These are phyloP conservation scores for Phyto melanocephala DNA, from an alignment of 2,888 invertebrate genomes.

Conservation along the genomic window DNA sequence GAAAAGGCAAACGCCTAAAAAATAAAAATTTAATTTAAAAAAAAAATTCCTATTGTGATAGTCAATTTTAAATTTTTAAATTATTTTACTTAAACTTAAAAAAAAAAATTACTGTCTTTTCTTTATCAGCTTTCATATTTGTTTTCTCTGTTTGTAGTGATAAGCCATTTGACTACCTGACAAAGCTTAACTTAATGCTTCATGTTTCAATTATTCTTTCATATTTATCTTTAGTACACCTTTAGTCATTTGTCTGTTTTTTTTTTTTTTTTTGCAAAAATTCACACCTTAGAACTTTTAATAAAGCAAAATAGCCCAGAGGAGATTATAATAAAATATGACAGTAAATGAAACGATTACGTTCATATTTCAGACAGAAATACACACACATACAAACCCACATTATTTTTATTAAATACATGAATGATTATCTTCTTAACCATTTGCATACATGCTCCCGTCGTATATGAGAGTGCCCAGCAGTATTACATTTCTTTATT, in stretches of 20 bases:
- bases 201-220: not conserved
- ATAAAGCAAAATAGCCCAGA: conserved; percentile 2
- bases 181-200: not conserved
- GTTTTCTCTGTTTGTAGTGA: no score
- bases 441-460: conserved; percentile 17
- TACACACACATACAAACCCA: no score
- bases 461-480: conserved; percentile 27
- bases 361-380: not conserved
- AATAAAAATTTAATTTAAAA: no score
- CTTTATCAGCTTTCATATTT: no score
- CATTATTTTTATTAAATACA: conserved; percentile 16
- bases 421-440: conserved; percentile 39
- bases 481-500: conserved; percentile 7
- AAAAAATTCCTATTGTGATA: no score
- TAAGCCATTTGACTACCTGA: no score
- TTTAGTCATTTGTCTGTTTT: not conserved
- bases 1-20: no score
- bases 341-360: conserved; percentile 24
- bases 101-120: no score
- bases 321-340: conserved; percentile 17
- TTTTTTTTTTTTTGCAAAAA: not conserved
- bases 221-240: not conserved
- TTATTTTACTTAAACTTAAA: no score
- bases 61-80: no score
- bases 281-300: conserved; percentile 15